Evolutionary conservation across 2,888 invertebrate genomes (phyloP).

Genomic region (Hipparchia sbordonii): DNA sequence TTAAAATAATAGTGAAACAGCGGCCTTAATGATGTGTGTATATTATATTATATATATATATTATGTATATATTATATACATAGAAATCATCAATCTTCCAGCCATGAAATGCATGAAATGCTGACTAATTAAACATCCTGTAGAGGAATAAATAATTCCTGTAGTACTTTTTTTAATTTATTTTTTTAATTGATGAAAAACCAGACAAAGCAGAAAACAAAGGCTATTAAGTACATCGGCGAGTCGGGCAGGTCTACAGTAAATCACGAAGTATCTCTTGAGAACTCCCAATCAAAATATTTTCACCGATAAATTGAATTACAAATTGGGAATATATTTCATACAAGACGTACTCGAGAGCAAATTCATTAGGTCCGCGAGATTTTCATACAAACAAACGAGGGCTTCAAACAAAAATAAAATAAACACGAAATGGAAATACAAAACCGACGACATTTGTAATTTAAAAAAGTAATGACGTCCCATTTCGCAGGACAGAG

Average conservation of each 20-base stretch:
- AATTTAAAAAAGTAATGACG: conserved; percentile 82
- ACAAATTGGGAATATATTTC: conserved; percentile 15
- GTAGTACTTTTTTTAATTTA: too few relatives aligned
- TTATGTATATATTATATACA: too few relatives aligned
- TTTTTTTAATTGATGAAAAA: background rate
- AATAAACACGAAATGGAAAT: conserved; percentile 59
- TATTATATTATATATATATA: too few relatives aligned
- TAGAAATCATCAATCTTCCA: too few relatives aligned
- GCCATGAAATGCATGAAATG: background rate
- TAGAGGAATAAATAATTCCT: background rate
- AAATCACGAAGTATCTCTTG: conserved; percentile 4
- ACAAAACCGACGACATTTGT: conserved; percentile 70
- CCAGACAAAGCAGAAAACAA: conserved; percentile 1
- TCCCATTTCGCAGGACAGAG: conserved; percentile 78
- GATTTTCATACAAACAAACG: conserved; percentile 32
- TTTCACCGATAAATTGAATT: conserved; percentile 17
- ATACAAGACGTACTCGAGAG: conserved; percentile 24
- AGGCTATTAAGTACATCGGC: conserved; percentile 2
- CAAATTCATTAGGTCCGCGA: conserved; percentile 27
- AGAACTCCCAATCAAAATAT: conserved; percentile 22
- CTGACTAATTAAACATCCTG: background rate
- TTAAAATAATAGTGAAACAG: too few relatives aligned
- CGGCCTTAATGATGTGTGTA: too few relatives aligned
- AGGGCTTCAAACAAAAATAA: conserved; percentile 37
- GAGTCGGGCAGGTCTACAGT: background rate